These are phyloP conservation scores for Argyra leucocephala DNA, from an alignment of 2,888 invertebrate genomes.

Conservation along the genomic window DNA sequence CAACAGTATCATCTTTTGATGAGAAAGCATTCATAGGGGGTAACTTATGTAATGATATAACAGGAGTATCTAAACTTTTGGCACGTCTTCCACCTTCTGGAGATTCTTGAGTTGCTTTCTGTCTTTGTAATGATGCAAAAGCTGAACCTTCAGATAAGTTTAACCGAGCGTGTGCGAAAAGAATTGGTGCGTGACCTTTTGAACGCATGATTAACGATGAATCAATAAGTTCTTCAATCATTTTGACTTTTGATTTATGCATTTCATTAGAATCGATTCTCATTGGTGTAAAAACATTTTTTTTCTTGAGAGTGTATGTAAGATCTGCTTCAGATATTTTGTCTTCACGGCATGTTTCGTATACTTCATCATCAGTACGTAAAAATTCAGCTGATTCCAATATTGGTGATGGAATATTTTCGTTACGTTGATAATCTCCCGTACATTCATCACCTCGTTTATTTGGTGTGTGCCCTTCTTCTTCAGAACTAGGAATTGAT, in stretches of 20 bases:
- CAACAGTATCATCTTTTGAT: constrained; percentile 80
- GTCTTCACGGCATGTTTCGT: constrained; percentile 37
- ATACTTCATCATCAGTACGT: constrained; percentile 50
- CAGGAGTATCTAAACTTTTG: constrained; percentile 75
- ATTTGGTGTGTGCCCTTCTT: constrained; percentile 55
- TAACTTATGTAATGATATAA: constrained; percentile 67
- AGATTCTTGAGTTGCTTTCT: constrained; percentile 64
- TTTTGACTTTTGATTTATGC: constrained; percentile 45
- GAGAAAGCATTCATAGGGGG: constrained; percentile 80
- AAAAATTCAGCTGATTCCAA: constrained; percentile 53
- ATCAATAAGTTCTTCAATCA: constrained; percentile 56
- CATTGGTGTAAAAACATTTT: constrained; percentile 15
- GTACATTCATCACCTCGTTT: constrained; percentile 50
- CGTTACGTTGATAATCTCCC: constrained; percentile 52
- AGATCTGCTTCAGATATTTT: constrained; percentile 51
- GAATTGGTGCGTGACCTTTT: constrained; percentile 63
- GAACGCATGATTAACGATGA: constrained; percentile 59
- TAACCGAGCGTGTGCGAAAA: constrained; percentile 69
- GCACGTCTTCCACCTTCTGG: constrained; percentile 66
- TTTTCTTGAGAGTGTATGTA: constrained; percentile 43
- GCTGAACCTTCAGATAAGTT: constrained; percentile 79
- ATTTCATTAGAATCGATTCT: constrained; percentile 28
- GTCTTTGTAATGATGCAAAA: constrained; percentile 62
- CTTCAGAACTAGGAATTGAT: constrained; percentile 67
- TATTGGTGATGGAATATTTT: constrained; percentile 56